Conservation (phyloP, 1,140 invertebrate species). For the Metopolophium dirhodum region DNA sequence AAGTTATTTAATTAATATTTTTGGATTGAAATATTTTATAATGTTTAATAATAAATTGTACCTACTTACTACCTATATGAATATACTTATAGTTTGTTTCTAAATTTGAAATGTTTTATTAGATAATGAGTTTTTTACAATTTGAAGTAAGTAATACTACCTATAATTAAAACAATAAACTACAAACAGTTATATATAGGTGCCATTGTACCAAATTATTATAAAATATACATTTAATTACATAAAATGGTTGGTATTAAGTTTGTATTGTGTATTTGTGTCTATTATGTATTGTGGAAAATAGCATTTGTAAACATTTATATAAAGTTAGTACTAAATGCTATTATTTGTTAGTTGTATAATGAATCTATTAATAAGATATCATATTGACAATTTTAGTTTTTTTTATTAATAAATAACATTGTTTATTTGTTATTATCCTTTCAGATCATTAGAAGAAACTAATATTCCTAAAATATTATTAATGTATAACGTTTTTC, state of each 20-base stretch:
- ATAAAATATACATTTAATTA: background rate
- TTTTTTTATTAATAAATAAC: background rate
- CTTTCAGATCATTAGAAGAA: slow-evolving; percentile 15
- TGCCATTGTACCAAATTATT: background rate
- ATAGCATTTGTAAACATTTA: slow-evolving; percentile 12
- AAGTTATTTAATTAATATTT: background rate
- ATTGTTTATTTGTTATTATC: slow-evolving; percentile 2
- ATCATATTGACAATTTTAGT: background rate
- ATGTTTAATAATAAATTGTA: background rate
- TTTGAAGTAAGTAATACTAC: background rate
- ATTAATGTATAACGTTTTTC: background rate
- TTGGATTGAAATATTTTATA: background rate
- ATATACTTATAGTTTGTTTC: background rate
- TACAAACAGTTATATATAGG: background rate
- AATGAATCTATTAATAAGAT: background rate
- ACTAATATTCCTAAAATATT: background rate
- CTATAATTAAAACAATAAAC: background rate
- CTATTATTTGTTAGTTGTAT: background rate
- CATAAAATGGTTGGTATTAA: background rate
- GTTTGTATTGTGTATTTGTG: background rate
- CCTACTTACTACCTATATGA: background rate
- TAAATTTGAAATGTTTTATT: slow-evolving; percentile 9
- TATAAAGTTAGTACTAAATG: background rate
- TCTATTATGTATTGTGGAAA: background rate
- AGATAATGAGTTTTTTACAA: slow-evolving; percentile 1